Evolutionary conservation across 2,888 invertebrate genomes (phyloP).

Genomic region (Drosophila paracracens): DNA sequence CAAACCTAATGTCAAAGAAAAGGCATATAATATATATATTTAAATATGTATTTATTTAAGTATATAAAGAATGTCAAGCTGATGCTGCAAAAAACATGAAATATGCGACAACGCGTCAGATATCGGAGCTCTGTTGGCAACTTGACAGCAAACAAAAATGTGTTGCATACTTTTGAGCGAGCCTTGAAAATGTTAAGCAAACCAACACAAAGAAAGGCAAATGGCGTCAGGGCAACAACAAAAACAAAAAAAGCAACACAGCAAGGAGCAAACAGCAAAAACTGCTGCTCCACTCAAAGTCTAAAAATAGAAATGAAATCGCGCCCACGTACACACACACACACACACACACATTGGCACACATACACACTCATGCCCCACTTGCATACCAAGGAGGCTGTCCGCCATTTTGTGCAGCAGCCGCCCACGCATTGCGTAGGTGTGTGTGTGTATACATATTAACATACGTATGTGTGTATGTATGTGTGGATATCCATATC

Average conservation of each 20-base stretch:
- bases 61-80: not conserved
- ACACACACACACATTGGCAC: conserved; percentile 15
- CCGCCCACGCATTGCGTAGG: conserved; percentile 69
- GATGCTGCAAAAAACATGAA: not conserved
- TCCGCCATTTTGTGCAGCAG: conserved; percentile 76
- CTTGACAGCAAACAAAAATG: conserved; percentile 6
- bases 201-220: conserved; percentile 28
- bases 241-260: conserved; percentile 5
- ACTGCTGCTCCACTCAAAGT: conserved; percentile 38
- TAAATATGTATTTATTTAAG: conserved; percentile 11
- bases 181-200: conserved; percentile 34
- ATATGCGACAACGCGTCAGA: conserved; percentile 4
- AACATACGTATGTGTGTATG: conserved; percentile 21
- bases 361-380: conserved; percentile 25
- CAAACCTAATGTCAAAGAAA: conserved; percentile 14
- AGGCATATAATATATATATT: conserved; percentile 30
- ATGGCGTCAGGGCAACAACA: conserved; percentile 44
- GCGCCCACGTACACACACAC: conserved; percentile 57
- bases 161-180: conserved; percentile 48
- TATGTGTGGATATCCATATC: conserved; percentile 21
- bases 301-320: conserved; percentile 80
- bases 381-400: conserved; percentile 69
- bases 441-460: conserved; percentile 19
- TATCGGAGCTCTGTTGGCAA: conserved; percentile 8
- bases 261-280: conserved; percentile 37